Base-by-base conservation (phyloP, 2,888 invertebrate species). In the Nemapogon koenigi region DNA sequence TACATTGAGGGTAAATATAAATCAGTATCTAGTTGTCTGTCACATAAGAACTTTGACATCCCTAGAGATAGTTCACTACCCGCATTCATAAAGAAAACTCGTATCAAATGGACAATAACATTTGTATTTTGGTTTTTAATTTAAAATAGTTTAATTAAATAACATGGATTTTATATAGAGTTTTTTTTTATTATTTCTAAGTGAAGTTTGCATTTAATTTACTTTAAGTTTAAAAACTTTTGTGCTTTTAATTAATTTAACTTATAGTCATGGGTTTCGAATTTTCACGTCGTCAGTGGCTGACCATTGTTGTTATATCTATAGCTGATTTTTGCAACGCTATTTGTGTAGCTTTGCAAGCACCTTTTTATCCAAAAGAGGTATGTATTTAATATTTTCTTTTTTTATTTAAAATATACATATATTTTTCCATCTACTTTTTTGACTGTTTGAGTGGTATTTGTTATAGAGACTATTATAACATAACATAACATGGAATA, bases 361-460 rank as follows among this genome's bases (percentile, higher is more conserved):
- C 92, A 2, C 91, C 92, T 0, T 92, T 93, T 63, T 93, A 91
- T 60, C 92, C 92, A 0, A 81, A 84, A 54, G 91, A 91, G 84
- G 90, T 90, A 68, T 76, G 84, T 57, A 42, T 22, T 28, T 11
- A 4, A n/a, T 28, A 7, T 11, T 22, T 10, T 22, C 10, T n/a
- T n/a, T 7, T 22, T 22, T 22, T 10, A 22, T 22, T 7, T 7
- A 22, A 22, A 7, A 22, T 10, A 22, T 7, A 22, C 6, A 22
- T 6, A 22, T 7, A 22, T 7, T 22, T 22, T 6, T 7, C 22
- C 6, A 6, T 22, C 22, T 6, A 10, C 22, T 22, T 22, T 22
- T 10, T 22, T 22, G 6, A 6, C 10, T 22, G 10, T 7, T 7
- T 22, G 22, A 7, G 22, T 10, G 7, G 10, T 7, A 22, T 22